Evolutionary conservation across 2,888 invertebrate species (phyloP).

Genomic region (Calameuta pallipes): DNA sequence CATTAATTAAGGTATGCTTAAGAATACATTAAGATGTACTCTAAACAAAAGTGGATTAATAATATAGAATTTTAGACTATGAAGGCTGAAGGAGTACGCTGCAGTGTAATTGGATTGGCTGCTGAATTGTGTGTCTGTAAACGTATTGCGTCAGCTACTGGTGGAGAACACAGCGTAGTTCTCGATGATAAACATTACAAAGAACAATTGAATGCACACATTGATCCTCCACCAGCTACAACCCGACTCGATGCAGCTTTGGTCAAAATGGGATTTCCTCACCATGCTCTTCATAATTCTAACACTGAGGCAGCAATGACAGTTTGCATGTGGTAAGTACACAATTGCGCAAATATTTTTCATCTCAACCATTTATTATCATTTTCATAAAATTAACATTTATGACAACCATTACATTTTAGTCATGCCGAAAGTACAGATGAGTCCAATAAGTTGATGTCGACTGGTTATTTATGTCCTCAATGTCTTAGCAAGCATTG

Average conservation of each 20-base stretch:
- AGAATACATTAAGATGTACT: not conserved
- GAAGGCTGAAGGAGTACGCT: slow-evolving; percentile 86
- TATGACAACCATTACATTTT: slow-evolving; percentile 31
- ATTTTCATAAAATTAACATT: slow-evolving; percentile 1
- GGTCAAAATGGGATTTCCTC: slow-evolving; percentile 97
- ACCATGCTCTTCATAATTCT: slow-evolving; percentile 74
- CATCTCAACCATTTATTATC: slow-evolving; percentile 7
- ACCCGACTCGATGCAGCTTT: slow-evolving; percentile 79
- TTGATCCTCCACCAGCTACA: slow-evolving; percentile 80
- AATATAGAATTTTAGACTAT: slow-evolving; percentile 68
- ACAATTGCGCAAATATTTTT: not conserved
- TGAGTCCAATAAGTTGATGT: slow-evolving; percentile 75
- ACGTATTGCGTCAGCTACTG: slow-evolving; percentile 85
- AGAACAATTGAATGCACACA: slow-evolving; percentile 74
- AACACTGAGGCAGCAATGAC: slow-evolving; percentile 78
- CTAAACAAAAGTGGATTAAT: not conserved
- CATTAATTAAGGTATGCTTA: slow-evolving; percentile 77
- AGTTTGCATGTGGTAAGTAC: slow-evolving; percentile 89
- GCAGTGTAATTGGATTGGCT: slow-evolving; percentile 94
- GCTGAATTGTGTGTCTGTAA: slow-evolving; percentile 95
- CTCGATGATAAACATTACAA: slow-evolving; percentile 83
- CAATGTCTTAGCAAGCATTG: slow-evolving; percentile 98
- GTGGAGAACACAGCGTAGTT: slow-evolving; percentile 88
- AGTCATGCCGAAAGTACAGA: slow-evolving; percentile 86
- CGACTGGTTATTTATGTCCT: slow-evolving; percentile 89